Conservation (phyloP, 1,140 invertebrate species). For the Hycleus phaleratus region DNA sequence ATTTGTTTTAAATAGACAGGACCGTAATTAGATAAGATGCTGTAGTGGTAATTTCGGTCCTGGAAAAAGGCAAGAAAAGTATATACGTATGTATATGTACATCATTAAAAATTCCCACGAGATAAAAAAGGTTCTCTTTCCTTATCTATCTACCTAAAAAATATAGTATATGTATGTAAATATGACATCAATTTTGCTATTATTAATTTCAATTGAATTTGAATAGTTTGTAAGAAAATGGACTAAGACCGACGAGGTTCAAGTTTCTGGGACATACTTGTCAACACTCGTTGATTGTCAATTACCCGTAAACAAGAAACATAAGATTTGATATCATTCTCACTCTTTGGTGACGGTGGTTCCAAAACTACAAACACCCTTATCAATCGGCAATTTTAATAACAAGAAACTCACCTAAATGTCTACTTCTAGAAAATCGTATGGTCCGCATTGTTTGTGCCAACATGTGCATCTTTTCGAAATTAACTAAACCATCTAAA, state of each 20-base stretch:
- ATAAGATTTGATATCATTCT: constrained; percentile 55
- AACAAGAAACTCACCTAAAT: constrained; percentile 53
- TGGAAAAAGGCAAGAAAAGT: too few species aligned
- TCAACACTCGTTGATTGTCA: constrained; percentile 69
- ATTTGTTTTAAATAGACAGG: too few species aligned
- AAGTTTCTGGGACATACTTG: constrained; percentile 63
- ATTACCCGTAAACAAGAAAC: constrained; percentile 64
- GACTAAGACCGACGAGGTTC: constrained; percentile 50
- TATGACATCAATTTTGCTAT: too few species aligned
- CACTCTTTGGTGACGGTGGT: constrained; percentile 59
- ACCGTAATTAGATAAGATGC: too few species aligned
- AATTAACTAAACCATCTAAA: constrained; percentile 76
- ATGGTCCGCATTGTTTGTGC: constrained; percentile 74
- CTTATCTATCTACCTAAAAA: too few species aligned
- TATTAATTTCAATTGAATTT: too few species aligned
- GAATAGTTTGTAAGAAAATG: too few species aligned
- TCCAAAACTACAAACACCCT: constrained; percentile 46
- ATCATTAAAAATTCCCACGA: too few species aligned
- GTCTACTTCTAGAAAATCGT: constrained; percentile 61
- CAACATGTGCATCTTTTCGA: constrained; percentile 90
- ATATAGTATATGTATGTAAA: too few species aligned
- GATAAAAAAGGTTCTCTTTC: too few species aligned
- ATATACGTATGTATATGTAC: too few species aligned
- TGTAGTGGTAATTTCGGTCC: too few species aligned
- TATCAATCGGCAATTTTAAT: background rate